A percentile compares a stretch with the other conserved stretches of the same genome.
phyloP scores from a whole-genome alignment of 2,797 vertebrate species.

The Capromys pilorides region DNA sequence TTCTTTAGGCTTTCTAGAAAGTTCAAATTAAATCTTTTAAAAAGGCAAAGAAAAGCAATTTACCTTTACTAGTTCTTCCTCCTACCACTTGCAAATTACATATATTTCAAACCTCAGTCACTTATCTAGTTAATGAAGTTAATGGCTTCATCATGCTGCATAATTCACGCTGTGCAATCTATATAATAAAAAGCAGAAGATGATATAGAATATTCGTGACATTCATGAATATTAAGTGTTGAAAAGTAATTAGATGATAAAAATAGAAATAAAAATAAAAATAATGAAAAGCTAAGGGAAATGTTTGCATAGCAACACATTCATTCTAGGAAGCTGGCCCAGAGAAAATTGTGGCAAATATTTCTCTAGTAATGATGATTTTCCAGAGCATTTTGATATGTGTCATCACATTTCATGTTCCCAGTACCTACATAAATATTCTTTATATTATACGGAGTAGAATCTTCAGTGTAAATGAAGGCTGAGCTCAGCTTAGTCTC shows the following conservation, averaged over 20 bases:
- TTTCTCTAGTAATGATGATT: background rate
- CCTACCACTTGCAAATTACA: slow-evolving; percentile 56
- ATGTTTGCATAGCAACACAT: background rate
- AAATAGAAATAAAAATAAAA: slow-evolving; percentile 65
- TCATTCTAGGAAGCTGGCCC: slow-evolving; percentile 28
- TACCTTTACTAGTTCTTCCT: slow-evolving; percentile 30
- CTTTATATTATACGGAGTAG: background rate
- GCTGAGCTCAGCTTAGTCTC: background rate
- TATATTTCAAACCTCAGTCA: slow-evolving; percentile 59
- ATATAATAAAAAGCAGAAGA: slow-evolving; percentile 11
- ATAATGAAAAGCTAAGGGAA: slow-evolving; percentile 53
- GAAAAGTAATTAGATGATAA: slow-evolving; percentile 61
- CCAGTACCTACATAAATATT: background rate
- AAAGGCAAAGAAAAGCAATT: slow-evolving; percentile 65
- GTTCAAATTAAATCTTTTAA: slow-evolving; percentile 57
- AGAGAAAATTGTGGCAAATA: slow-evolving; percentile 11
- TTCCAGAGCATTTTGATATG: background rate
- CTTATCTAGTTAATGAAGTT: slow-evolving; percentile 37
- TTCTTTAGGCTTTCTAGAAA: slow-evolving; percentile 69
- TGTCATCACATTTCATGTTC: background rate
- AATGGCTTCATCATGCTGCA: slow-evolving; percentile 41
- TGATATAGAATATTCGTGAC: slow-evolving; percentile 9
- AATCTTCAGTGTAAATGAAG: background rate
- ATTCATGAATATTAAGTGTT: slow-evolving; percentile 64
- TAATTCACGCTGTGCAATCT: slow-evolving; percentile 50